Evolutionary conservation across 2,113 vertebrate genomes (phyloP), one percentile per base, ranked within the genome.

Genomic region (Todiramphus chloris): DNA sequence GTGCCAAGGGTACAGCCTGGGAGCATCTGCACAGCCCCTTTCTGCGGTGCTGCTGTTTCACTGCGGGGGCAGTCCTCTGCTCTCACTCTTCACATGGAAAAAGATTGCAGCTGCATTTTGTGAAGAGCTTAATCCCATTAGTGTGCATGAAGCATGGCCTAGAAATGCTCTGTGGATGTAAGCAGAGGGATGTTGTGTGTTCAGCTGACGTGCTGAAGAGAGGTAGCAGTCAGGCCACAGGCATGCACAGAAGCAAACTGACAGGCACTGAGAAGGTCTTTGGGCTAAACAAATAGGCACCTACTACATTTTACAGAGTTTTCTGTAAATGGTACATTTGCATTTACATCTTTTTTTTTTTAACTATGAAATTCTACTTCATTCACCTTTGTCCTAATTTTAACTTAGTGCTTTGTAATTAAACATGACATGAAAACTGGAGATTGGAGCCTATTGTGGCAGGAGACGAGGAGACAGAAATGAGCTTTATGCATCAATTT

Each of bases 81-180:
- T 78, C 64, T 68, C 1, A 0, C 59, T 63, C 66, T 13, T 66
- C 62, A 9, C 81, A 17, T 0, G 11, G 80, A 37, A 51, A 44
- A 64, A 78, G 73, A 75, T 28, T 89, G 69, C 89, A 89, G 91
- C 43, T 89, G 83, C 16, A 4, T 78, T 92, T 90, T 82, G 66
- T 1, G 4, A 59, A 74, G 76, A 76, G 66, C 58, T 89, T 95
- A 94, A 95, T 97, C 93, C 93, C 35, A 31, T 94, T 66, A 92
- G 56, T 11, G 73, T 72, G 66, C 69, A 35, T 1, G 4, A 79
- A 87, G 74, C 66, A 14, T n/a, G 87, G 81, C 87, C 93, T 94
- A 85, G 91, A 96, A 93, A 68, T 35, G 39, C 9, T 13, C 58
- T 37, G 16, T 68, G 89, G 89, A 12, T 91, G 77, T 60, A 37